Evolutionary conservation across 2,113 vertebrate genomes (phyloP), one percentile per base, ranked within the genome.

Genomic region (Callaeas wilsoni): DNA sequence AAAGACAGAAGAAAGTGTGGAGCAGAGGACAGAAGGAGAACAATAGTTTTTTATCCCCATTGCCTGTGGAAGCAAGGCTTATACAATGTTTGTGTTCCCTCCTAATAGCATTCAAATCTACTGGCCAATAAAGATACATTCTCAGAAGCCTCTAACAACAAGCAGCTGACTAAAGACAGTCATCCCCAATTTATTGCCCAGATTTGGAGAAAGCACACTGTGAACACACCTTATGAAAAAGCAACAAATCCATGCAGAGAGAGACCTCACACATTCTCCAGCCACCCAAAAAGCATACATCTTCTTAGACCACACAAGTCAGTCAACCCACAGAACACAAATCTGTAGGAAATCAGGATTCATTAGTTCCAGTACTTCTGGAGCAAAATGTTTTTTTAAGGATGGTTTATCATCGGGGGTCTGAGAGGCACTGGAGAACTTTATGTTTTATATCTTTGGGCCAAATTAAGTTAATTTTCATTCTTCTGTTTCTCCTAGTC

Each of bases 231-330:
- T 93, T 81, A 70, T 22, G 23, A 89, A 46, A 93, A 81, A 87
- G 46, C 55, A 89, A 73, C 46, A 91, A 81, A 93, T 74, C n/a
- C 42, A 62, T 1, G 0, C 16, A 56, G 69, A 84, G 27, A 29
- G 15, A 81, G 92, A 93, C 77, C 60, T 96, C 84, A 95, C 84
- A 70, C 9, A 1, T 69, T 87, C 46, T 87, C 50, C 47, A 91
- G 78, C 60, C 81, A 93, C 87, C 68, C 77, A 74, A 87, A 94
- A 91, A 63, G 22, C 81, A n/a, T 62, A 37, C 29, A 49, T 93
- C 63, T 80, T 83, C 64, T 73, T 37, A 87, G 87, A 95, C 84
- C 94, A 95, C 84, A 89, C 68, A 89, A 94, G 64, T 84, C 73
- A 89, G 41, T 84, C 68, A 87, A 89, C 50, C 50, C 87, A 84